Evolutionary conservation across 1,140 invertebrate genomes (phyloP).

Genomic region (Rhagoletis zephyria): DNA sequence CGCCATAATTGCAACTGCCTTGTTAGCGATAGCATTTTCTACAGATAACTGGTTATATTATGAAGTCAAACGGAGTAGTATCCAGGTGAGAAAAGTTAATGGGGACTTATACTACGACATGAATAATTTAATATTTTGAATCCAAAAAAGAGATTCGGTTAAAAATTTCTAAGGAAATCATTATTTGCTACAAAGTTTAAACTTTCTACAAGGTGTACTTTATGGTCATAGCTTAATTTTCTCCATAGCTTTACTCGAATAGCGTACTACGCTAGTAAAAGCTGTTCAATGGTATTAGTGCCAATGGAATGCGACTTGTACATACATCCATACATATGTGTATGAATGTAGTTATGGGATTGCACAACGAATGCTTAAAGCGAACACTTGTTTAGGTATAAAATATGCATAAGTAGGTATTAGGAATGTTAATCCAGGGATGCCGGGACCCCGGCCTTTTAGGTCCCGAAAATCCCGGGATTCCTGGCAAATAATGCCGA

Average conservation of each 20-base stretch:
- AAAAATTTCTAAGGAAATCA: constrained; percentile 13
- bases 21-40: constrained; percentile 92
- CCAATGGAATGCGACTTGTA: constrained; percentile 54
- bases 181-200: constrained; percentile 20
- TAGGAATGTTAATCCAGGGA: no score
- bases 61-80: constrained; percentile 88
- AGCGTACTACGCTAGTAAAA: background rate
- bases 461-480: no score
- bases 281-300: constrained; percentile 24
- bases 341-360: background rate
- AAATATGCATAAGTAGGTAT: background rate
- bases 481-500: no score
- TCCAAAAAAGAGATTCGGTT: constrained; percentile 56
- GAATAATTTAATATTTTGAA: constrained; percentile 49
- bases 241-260: background rate
- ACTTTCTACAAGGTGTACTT: constrained; percentile 54
- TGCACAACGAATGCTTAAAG: background rate
- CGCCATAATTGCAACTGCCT: constrained; percentile 90
- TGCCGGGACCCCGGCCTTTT: no score
- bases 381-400: background rate
- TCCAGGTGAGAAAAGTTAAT: constrained; percentile 80
- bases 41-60: constrained; percentile 96
- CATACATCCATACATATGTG: background rate
- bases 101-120: background rate
- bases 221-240: constrained; percentile 52